These are phyloP conservation scores for Apantesis nais DNA, from an alignment of 2,888 invertebrate genomes.

Conservation along the genomic window DNA sequence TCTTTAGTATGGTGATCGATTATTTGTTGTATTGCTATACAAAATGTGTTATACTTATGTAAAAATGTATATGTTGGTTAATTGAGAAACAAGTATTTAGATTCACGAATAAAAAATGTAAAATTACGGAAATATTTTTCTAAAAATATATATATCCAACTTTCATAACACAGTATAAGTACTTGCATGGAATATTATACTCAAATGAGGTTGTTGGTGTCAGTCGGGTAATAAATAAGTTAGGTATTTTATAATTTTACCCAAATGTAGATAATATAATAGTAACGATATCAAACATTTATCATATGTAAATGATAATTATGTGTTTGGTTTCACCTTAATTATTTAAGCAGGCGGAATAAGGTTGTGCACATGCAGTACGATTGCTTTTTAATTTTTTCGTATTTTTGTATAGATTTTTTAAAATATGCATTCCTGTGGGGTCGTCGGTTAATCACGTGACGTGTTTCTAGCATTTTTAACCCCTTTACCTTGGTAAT, in stretches of 20 bases:
- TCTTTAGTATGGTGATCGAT: neutral
- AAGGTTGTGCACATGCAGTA: constrained; percentile 78
- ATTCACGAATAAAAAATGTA: neutral
- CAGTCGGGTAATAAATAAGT: constrained; percentile 26
- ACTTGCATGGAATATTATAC: constrained; percentile 13
- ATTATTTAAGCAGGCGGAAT: constrained; percentile 53
- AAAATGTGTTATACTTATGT: neutral
- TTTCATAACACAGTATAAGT: neutral
- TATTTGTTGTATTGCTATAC: neutral
- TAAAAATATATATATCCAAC: neutral
- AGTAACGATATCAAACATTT: constrained; percentile 51
- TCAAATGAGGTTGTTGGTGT: constrained; percentile 16
- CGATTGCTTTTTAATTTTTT: constrained; percentile 64
- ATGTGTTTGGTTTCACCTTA: constrained; percentile 38
- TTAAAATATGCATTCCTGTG: constrained; percentile 31
- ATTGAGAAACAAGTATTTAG: neutral
- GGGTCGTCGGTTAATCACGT: no score
- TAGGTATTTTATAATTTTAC: constrained; percentile 56
- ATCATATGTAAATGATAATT: constrained; percentile 48
- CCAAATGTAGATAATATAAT: constrained; percentile 76
- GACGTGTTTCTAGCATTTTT: no score
- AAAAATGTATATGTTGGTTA: no score
- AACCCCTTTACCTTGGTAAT: no score
- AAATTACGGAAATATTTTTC: neutral
- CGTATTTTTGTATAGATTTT: constrained; percentile 41